Evolutionary conservation across 2,113 vertebrate genomes (phyloP).

Genomic region (Oxyura jamaicensis): DNA sequence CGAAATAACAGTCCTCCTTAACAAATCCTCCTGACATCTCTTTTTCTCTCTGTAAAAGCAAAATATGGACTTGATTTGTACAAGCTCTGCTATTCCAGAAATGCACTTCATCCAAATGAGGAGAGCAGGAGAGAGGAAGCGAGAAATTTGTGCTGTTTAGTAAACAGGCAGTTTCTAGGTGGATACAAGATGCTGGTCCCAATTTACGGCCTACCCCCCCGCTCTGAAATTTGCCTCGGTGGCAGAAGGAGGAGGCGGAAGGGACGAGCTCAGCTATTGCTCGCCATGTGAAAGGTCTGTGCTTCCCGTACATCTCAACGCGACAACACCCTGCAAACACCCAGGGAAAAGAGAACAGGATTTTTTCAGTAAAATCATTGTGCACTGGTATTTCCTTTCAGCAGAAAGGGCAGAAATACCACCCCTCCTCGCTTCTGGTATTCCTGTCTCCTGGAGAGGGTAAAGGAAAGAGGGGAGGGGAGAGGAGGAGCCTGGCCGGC

Average conservation of each 20-base stretch:
- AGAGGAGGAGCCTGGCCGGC: not conserved
- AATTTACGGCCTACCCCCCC: not conserved
- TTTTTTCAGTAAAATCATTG: not conserved
- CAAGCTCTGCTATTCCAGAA: slow-evolving; percentile 19
- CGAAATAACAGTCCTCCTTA: not conserved
- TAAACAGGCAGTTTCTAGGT: slow-evolving; percentile 49
- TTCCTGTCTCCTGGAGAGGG: not conserved
- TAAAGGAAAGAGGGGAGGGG: not conserved
- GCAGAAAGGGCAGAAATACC: not conserved
- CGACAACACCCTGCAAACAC: not conserved
- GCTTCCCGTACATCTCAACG: not conserved
- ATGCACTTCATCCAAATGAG: not conserved
- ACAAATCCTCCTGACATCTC: not conserved
- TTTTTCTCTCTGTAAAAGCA: not conserved
- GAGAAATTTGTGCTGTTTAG: not conserved
- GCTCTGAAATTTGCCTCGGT: not conserved
- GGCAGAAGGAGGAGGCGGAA: not conserved
- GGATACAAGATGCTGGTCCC: not conserved
- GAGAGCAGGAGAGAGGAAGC: not conserved
- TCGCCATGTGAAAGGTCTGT: not conserved
- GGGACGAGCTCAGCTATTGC: not conserved
- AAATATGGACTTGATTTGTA: slow-evolving; percentile 5
- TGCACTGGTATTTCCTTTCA: not conserved
- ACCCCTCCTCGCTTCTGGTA: not conserved
- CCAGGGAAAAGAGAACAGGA: not conserved